phyloP scores from a whole-genome alignment of 1,140 invertebrate genomes.

The Kradibia gibbosae region DNA sequence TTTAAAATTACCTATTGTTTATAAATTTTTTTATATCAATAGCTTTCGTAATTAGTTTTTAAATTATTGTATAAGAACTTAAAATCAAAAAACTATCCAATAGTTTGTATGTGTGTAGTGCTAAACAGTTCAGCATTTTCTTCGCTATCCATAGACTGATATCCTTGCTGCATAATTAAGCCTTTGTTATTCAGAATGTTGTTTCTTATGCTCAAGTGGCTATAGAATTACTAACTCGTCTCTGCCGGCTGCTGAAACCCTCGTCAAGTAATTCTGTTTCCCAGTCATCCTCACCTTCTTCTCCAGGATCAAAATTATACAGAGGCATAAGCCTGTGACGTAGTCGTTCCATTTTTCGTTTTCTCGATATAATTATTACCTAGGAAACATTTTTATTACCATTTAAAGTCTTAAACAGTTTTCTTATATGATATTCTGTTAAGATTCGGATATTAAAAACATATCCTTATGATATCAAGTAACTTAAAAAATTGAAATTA shows the following conservation, averaged over 20 bases:
- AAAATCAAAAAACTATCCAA: slow-evolving; percentile 44
- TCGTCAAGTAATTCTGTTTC: slow-evolving; percentile 76
- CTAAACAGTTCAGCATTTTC: slow-evolving; percentile 68
- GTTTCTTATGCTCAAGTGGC: slow-evolving; percentile 53
- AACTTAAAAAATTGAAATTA: too few relatives aligned
- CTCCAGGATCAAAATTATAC: slow-evolving; percentile 78
- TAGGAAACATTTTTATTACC: slow-evolving; percentile 45
- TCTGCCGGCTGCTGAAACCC: slow-evolving; percentile 65
- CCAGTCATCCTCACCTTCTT: slow-evolving; percentile 77
- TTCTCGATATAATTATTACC: slow-evolving; percentile 72
- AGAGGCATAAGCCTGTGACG: slow-evolving; percentile 79
- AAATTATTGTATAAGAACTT: slow-evolving; percentile 45
- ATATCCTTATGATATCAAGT: too few relatives aligned
- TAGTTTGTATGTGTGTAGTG: slow-evolving; percentile 42
- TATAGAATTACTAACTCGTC: slow-evolving; percentile 66
- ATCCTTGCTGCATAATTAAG: slow-evolving; percentile 66
- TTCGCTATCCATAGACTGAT: slow-evolving; percentile 69
- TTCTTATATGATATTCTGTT: neutral
- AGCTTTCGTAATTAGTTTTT: slow-evolving; percentile 20
- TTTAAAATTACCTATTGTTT: slow-evolving; percentile 26
- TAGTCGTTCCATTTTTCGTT: slow-evolving; percentile 74
- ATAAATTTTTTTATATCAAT: slow-evolving; percentile 22
- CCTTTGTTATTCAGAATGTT: slow-evolving; percentile 55
- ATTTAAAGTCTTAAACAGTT: neutral
- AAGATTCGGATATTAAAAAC: too few relatives aligned